Conservation (phyloP, 2,888 invertebrate genomes). For the Embidobia sp. region DNA sequence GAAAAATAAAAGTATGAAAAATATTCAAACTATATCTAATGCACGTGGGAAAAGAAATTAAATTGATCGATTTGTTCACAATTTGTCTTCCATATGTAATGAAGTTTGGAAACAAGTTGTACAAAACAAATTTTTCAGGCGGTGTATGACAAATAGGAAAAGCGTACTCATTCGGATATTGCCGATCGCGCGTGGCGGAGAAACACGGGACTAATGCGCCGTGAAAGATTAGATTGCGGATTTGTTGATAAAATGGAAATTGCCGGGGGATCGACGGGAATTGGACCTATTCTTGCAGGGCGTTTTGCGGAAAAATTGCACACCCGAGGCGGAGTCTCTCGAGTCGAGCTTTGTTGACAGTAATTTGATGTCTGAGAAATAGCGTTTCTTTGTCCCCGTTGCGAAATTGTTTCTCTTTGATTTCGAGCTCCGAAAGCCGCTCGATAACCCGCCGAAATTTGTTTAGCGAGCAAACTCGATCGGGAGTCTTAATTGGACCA, state of each 20-base stretch:
- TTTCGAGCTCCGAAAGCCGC: constrained; percentile 23
- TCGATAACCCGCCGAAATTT: constrained; percentile 42
- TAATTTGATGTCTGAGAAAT: constrained; percentile 49
- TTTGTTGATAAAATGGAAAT: constrained; percentile 62
- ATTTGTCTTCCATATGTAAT: too few species aligned
- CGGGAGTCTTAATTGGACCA: constrained; percentile 40
- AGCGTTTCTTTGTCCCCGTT: constrained; percentile 31
- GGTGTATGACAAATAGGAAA: too few species aligned
- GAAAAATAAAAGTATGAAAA: too few species aligned
- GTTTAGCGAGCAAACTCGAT: constrained; percentile 26
- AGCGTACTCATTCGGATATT: too few species aligned
- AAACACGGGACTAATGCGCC: constrained; percentile 49
- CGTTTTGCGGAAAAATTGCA: constrained; percentile 33
- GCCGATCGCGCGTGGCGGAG: constrained; percentile 10
- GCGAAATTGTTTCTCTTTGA: constrained; percentile 56
- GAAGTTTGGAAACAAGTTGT: too few species aligned
- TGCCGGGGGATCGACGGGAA: constrained; percentile 30
- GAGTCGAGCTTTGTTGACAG: constrained; percentile 36
- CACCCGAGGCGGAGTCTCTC: constrained; percentile 14
- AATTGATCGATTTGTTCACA: too few species aligned
- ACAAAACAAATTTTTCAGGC: too few species aligned
- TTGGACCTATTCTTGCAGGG: constrained; percentile 42
- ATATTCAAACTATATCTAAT: too few species aligned
- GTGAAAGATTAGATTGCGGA: constrained; percentile 60
- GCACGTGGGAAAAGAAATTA: too few species aligned